Conservation (phyloP, 2,113 vertebrate genomes). For the Seriola rivoliana region DNA sequence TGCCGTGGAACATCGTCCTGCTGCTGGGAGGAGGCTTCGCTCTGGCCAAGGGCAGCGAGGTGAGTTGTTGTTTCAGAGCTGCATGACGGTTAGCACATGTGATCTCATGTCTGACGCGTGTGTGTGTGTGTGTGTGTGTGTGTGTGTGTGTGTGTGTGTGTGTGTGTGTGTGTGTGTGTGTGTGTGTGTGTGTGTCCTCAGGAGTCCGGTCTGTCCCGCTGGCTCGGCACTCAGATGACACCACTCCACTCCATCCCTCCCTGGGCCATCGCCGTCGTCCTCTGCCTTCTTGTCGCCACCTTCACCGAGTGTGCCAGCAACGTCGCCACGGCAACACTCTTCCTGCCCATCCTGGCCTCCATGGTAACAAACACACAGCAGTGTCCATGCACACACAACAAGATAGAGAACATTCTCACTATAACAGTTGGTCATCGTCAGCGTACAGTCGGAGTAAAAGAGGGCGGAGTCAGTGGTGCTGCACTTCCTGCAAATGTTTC, state of each 20-base stretch:
- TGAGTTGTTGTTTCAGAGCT: not conserved
- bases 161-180: too few species aligned
- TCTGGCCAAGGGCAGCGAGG: slow-evolving; percentile 93
- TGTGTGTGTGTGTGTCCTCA: slow-evolving; percentile 23
- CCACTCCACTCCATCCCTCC: slow-evolving; percentile 88
- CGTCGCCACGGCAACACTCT: slow-evolving; percentile 93
- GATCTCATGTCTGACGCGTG: not conserved
- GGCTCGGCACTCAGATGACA: slow-evolving; percentile 92
- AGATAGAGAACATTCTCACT: not conserved
- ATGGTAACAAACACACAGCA: slow-evolving; percentile 83
- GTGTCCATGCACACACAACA: not conserved
- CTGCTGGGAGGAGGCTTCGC: slow-evolving; percentile 97
- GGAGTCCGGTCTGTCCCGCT: slow-evolving; percentile 85
- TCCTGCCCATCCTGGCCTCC: slow-evolving; percentile 95
- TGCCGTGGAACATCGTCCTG: slow-evolving; percentile 95
- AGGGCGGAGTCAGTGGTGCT: not conserved
- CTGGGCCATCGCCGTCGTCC: slow-evolving; percentile 86
- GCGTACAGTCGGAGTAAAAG: not conserved
- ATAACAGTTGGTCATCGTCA: not conserved
- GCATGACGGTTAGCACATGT: too few species aligned
- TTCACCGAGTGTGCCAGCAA: slow-evolving; percentile 97
- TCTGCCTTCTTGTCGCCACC: slow-evolving; percentile 87
- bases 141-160: too few species aligned
- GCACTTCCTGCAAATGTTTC: not conserved
- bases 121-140: not conserved